These are phyloP conservation scores for Semicossyphus pulcher DNA, from an alignment of 2,113 vertebrate genomes.

Conservation along the genomic window DNA sequence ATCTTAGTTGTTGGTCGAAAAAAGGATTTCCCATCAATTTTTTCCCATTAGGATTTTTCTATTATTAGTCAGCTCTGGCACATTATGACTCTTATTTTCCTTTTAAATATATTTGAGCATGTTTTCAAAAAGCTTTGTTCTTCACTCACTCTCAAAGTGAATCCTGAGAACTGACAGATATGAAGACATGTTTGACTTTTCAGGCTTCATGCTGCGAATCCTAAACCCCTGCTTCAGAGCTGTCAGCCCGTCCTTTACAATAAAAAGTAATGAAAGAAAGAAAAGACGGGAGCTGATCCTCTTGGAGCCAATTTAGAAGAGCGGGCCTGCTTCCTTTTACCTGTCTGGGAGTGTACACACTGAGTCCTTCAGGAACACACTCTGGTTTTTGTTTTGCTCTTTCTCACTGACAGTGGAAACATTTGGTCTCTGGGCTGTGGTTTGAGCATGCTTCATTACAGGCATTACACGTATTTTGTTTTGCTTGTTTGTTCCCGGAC, in stretches of 20 bases:
- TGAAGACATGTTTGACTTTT: no score
- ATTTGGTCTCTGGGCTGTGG: constrained; percentile 13
- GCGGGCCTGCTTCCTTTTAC: not conserved
- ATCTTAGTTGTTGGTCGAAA: no score
- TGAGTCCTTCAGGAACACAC: not conserved
- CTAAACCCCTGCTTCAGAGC: not conserved
- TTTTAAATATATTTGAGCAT: no score
- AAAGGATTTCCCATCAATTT: no score
- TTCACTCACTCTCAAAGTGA: not conserved
- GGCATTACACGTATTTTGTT: constrained; percentile 29
- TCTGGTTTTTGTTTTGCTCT: constrained; percentile 5
- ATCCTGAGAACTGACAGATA: not conserved
- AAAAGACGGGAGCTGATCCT: not conserved
- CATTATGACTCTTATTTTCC: no score
- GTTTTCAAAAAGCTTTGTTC: not conserved
- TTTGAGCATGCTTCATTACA: constrained; percentile 30
- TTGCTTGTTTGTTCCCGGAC: constrained; percentile 34
- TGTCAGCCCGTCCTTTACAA: not conserved
- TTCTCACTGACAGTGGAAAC: constrained; percentile 18
- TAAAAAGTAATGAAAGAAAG: not conserved
- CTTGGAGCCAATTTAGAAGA: not conserved
- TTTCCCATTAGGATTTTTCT: no score
- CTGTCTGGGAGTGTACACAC: constrained; percentile 1
- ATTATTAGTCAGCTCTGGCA: no score
- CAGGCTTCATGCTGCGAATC: not conserved